Evolutionary conservation across 1,140 invertebrate genomes (phyloP).

Genomic region (Zaprionus lachaisei): DNA sequence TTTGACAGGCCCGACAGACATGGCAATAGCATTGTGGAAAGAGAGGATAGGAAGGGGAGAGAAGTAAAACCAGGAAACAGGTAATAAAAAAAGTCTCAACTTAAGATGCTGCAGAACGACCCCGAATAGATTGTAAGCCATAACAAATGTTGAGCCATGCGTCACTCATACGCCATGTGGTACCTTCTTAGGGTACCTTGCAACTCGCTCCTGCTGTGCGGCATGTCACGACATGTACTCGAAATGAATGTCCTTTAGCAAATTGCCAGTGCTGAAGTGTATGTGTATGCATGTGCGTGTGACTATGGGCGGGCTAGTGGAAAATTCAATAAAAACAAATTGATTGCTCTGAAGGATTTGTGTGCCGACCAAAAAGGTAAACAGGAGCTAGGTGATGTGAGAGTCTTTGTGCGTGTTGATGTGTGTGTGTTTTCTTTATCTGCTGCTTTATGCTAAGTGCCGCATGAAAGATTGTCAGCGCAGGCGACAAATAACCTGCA

Average conservation of each 20-base stretch:
- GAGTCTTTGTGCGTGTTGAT: neutral
- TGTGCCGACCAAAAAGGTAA: constrained; percentile 66
- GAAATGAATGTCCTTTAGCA: constrained; percentile 68
- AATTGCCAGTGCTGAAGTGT: constrained; percentile 52
- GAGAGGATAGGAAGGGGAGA: neutral
- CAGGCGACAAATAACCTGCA: constrained; percentile 58
- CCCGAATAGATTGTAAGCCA: constrained; percentile 51
- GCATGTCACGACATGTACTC: constrained; percentile 53
- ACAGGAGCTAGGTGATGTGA: constrained; percentile 9
- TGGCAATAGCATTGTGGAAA: constrained; percentile 41
- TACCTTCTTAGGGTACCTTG: constrained; percentile 18
- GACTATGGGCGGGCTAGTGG: constrained; percentile 35
- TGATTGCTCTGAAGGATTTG: constrained; percentile 76
- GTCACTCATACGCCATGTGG: constrained; percentile 73
- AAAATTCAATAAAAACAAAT: constrained; percentile 82
- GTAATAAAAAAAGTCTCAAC: constrained; percentile 57
- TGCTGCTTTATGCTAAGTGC: constrained; percentile 69
- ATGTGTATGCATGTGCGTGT: neutral
- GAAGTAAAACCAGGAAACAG: constrained; percentile 53
- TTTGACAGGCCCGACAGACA: constrained; percentile 40
- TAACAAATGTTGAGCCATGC: constrained; percentile 75
- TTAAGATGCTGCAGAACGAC: constrained; percentile 11
- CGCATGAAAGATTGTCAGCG: constrained; percentile 68
- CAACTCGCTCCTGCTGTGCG: constrained; percentile 22
- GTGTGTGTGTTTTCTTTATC: constrained; percentile 26